Evolutionary conservation across 2,888 invertebrate species (phyloP).

Genomic region (Cremastobaeus sp.): DNA sequence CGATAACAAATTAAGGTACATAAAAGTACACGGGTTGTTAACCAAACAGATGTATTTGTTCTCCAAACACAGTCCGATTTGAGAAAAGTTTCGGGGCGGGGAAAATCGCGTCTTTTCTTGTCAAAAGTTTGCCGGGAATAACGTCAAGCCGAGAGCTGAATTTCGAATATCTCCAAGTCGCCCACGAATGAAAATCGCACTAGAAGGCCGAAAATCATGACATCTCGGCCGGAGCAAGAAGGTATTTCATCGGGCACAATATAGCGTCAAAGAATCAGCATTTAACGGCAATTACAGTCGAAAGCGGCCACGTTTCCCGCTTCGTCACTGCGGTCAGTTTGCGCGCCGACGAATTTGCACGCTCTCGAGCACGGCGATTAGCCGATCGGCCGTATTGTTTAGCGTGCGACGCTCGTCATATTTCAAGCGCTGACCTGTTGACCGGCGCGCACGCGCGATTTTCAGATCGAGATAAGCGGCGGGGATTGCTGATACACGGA

Average conservation of each 20-base stretch:
- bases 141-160: too few relatives aligned
- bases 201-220: too few relatives aligned
- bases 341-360: constrained; percentile 36
- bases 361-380: constrained; percentile 25
- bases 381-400: constrained; percentile 35
- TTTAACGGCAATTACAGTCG: constrained; percentile 14
- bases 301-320: neutral
- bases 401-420: constrained; percentile 37
- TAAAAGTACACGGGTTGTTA: too few relatives aligned
- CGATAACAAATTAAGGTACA: too few relatives aligned
- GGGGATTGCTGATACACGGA: constrained; percentile 29
- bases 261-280: neutral
- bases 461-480: constrained; percentile 40
- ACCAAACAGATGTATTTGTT: too few relatives aligned
- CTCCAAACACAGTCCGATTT: too few relatives aligned
- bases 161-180: too few relatives aligned
- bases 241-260: neutral
- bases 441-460: constrained; percentile 35
- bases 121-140: too few relatives aligned
- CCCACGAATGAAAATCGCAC: too few relatives aligned
- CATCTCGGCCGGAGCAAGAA: neutral
- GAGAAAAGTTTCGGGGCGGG: too few relatives aligned
- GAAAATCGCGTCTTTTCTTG: too few relatives aligned
- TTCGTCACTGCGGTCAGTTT: constrained; percentile 12
- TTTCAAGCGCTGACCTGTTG: constrained; percentile 25